Conservation (phyloP, 35 echinoderm and acorn worm genomes). For the Lytechinus pictus region DNA sequence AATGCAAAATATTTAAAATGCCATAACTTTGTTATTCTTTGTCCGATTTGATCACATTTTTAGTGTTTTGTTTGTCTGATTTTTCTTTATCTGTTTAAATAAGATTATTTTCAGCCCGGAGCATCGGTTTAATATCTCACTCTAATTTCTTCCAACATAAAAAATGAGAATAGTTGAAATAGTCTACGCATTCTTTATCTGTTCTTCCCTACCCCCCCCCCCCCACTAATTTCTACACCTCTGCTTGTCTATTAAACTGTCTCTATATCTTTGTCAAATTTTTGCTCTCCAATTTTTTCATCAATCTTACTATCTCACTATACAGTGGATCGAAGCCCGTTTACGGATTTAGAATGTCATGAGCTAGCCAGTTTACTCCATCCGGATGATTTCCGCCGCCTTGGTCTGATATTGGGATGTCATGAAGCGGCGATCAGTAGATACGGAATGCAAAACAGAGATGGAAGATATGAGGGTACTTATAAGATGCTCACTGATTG, state of each 20-base stretch:
- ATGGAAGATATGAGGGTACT: neutral
- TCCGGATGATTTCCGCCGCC: neutral
- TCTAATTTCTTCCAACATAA: no score
- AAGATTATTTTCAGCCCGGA: no score
- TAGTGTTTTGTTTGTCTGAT: no score
- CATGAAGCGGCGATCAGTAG: neutral
- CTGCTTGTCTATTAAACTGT: neutral
- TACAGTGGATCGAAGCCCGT: neutral
- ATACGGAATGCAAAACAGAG: neutral
- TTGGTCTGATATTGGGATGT: neutral
- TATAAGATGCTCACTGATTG: neutral
- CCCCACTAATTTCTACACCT: neutral
- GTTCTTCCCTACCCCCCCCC: neutral
- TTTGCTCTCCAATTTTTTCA: neutral
- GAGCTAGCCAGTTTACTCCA: neutral
- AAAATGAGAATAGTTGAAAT: no score
- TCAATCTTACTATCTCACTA: neutral
- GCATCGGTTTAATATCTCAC: no score
- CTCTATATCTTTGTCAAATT: neutral
- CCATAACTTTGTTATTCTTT: no score
- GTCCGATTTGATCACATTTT: no score
- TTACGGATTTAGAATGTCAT: neutral
- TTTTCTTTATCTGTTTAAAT: no score
- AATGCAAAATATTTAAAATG: no score
- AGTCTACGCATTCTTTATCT: neutral